Evolutionary conservation across 2,888 invertebrate genomes (phyloP), one percentile per base, ranked within the genome.

Genomic region (Lagria hirta): DNA sequence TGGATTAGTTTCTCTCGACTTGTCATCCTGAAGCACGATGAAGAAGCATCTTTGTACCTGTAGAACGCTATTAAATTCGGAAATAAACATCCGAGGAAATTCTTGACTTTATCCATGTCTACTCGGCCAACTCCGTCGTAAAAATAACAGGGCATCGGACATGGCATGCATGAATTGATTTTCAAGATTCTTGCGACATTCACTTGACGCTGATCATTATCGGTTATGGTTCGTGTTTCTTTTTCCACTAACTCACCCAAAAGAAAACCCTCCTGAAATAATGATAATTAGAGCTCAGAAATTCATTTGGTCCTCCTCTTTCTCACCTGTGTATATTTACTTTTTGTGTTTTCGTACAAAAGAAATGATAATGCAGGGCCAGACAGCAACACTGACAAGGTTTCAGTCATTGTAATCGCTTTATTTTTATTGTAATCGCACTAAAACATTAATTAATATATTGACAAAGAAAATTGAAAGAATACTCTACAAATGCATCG

Each of bases 21-120:
- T 1, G 81, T 80, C n/a, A 79, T 76, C 53, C 73, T 75, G 14
- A 80, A 71, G 24, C 69, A 72, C n/a, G n/a, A n/a, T n/a, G n/a
- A n/a, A 29, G 73, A 72, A 35, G 77, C 75, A 51, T 74, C 73
- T 50, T 81, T 75, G 58, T 79, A 83, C 64, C 78, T 80, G 62
- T 81, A 84, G 84, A 84, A 84, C 13, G 82, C 84, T 5, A 84
- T 77, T 12, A 84, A 75, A 68, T 79, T 77, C 52, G 71, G 73
- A 12, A 75, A 73, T 43, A 75, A 73, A 42, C 71, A 71, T 2
- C 76, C 73, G 8, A 84, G 62, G 42, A 82, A 69, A 3, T 72
- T 71, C 38, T 69, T 65, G 2, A 84, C 60, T 52, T 75, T 75
- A 51, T 78, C 75, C 49, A 73, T 72, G 55, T 79, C 74, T 28